Conservation (phyloP, 2,113 vertebrate species). For the Motacilla tschutschensis region DNA sequence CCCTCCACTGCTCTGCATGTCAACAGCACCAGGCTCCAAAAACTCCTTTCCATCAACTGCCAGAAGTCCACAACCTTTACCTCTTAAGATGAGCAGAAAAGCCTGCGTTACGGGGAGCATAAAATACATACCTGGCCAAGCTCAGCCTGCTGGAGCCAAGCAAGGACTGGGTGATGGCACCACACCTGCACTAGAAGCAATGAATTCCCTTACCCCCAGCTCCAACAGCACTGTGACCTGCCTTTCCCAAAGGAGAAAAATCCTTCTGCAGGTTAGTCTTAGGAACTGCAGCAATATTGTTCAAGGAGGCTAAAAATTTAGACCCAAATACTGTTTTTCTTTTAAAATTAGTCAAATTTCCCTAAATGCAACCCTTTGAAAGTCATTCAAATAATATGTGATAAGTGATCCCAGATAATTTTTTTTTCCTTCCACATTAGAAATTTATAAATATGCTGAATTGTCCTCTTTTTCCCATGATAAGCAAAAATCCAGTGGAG, state of each 20-base stretch:
- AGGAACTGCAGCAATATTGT: not conserved
- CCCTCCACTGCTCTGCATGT: rapidly evolving
- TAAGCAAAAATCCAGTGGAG: not conserved
- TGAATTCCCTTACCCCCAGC: not conserved
- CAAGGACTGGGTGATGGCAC: not conserved
- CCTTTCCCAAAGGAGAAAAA: not conserved
- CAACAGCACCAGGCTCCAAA: not conserved
- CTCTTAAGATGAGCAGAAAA: not conserved
- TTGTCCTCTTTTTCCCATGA: not conserved
- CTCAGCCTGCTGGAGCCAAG: not conserved
- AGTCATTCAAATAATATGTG: not conserved
- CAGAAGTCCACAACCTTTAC: not conserved
- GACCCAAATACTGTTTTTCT: not conserved
- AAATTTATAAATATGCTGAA: not conserved
- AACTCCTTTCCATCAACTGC: not conserved
- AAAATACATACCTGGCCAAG: not conserved
- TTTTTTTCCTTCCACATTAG: not conserved
- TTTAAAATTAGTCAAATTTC: not conserved
- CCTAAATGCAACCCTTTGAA: not conserved
- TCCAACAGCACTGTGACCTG: not conserved
- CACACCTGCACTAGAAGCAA: not conserved
- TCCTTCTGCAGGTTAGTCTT: not conserved
- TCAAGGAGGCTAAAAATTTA: not conserved
- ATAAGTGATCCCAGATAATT: not conserved
- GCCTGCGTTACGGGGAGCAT: not conserved